Conservation (phyloP, 2,113 vertebrate genomes). For the Rallus limicola region DNA sequence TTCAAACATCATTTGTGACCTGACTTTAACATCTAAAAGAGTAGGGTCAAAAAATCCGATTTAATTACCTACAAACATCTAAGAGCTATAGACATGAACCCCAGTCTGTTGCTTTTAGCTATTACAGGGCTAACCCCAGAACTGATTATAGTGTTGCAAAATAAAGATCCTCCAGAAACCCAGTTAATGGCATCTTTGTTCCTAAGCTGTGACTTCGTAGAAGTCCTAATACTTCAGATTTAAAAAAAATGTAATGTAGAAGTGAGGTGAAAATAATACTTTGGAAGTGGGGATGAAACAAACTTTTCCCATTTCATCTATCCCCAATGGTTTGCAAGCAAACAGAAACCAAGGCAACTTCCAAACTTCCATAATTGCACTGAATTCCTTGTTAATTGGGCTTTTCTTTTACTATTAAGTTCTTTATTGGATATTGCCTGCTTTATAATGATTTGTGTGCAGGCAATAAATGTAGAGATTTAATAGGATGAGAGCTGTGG, state of each 20-base stretch:
- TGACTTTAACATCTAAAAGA: neutral
- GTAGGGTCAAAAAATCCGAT: neutral
- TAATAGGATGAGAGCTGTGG: slow-evolving; percentile 3
- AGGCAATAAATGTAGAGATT: slow-evolving; percentile 26
- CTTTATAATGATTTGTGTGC: slow-evolving; percentile 12
- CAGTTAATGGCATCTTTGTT: neutral
- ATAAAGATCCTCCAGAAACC: neutral
- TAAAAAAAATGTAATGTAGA: neutral
- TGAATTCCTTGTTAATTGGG: slow-evolving; percentile 55
- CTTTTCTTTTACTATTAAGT: slow-evolving; percentile 22
- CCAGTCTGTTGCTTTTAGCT: neutral
- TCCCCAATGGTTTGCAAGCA: slow-evolving; percentile 4
- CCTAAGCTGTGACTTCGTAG: neutral
- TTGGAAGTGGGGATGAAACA: slow-evolving; percentile 17
- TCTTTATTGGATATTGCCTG: neutral
- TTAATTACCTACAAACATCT: neutral
- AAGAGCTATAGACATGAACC: neutral
- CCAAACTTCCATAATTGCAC: slow-evolving; percentile 18
- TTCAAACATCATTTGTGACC: neutral
- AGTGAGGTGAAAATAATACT: slow-evolving; percentile 8
- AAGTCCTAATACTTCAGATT: neutral
- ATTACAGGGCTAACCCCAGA: neutral
- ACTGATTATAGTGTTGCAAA: neutral
- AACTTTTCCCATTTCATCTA: slow-evolving; percentile 31
- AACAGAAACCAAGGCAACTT: slow-evolving; percentile 30